These are phyloP conservation scores for Colletes collaris DNA, from an alignment of 2,888 invertebrate species.

Conservation along the genomic window DNA sequence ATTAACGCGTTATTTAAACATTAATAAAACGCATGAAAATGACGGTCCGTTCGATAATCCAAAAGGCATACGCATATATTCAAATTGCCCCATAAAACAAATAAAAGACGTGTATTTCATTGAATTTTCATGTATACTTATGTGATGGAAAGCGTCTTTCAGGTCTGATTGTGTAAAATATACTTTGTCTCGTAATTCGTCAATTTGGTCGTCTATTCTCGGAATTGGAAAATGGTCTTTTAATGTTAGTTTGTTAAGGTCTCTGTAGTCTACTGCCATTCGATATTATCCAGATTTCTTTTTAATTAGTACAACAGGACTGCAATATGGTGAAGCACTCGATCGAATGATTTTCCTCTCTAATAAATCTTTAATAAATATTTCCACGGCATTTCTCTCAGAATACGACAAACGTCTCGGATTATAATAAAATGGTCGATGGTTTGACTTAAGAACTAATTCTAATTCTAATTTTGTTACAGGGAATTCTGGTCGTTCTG, in stretches of 20 bases:
- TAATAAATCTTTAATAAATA: constrained; percentile 3
- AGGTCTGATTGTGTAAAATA: constrained; percentile 20
- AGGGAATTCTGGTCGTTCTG: too few species aligned
- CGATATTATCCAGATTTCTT: not conserved
- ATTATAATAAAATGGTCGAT: constrained; percentile 17
- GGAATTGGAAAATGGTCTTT: constrained; percentile 12
- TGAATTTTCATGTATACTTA: constrained; percentile 12
- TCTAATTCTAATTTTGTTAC: constrained; percentile 1
- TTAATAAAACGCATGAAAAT: too few species aligned
- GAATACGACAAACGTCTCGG: constrained; percentile 7
- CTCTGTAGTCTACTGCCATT: constrained; percentile 13
- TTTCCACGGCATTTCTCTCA: not conserved
- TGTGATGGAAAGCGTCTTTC: constrained; percentile 11
- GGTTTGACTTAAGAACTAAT: not conserved
- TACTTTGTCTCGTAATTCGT: constrained; percentile 8
- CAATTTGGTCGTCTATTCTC: constrained; percentile 16
- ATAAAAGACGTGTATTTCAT: too few species aligned
- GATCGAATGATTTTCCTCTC: not conserved
- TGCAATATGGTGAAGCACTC: constrained; percentile 10
- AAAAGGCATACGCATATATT: too few species aligned
- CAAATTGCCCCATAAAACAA: too few species aligned
- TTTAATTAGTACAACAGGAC: not conserved
- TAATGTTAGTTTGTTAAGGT: constrained; percentile 5
- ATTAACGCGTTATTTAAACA: too few species aligned
- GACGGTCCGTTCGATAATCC: too few species aligned